Base-by-base conservation (phyloP, 2,113 vertebrate genomes). In the Paratilapia polleni region DNA sequence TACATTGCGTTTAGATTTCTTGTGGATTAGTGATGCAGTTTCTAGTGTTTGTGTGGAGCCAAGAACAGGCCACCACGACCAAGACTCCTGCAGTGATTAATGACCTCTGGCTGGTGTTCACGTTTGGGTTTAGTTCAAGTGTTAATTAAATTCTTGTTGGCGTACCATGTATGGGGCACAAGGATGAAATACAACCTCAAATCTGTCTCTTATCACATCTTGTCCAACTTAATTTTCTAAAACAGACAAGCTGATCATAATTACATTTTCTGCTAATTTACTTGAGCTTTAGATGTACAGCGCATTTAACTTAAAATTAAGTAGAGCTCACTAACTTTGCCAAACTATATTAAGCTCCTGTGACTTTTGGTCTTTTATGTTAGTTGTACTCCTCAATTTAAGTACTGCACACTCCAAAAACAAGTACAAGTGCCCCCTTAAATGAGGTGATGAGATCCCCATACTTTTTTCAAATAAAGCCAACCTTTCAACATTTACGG, bases 71-170 rank as follows among this genome's bases (percentile, higher is more conserved):
- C 31, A 0, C 61, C 31, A 63, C 36, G 19, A 36, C 36, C 19
- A 31, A 31, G 28, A 31, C 28, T 31, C 28, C 28, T 31, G 28
- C 28, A 31, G 28, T 31, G 28, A 31, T 4, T 31, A 31, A 31
- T 31, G 28, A 4, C 28, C 28, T 31, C 28, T 31, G 5, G 1
- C 60, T 0, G 0, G 19, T 0, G 31, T 36, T 15, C 43, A 2
- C 5, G 43, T 31, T 31, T 31, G 28, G 28, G 28, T 31, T 31
- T 31, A 31, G 13, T 5, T 63, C 11, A 62, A 6, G 20, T 20
- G 19, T 38, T 31, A 31, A 31, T 31, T 31, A 31, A 31, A 31
- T 31, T 31, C 28, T 31, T 31, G 28, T 31, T 3, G 28, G 28
- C 28, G 28, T 31, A 4, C 28, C 28, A 31, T 31, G 28, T 31